phyloP scores from a whole-genome alignment of 2,797 vertebrate species.

The Falco rusticolus region DNA sequence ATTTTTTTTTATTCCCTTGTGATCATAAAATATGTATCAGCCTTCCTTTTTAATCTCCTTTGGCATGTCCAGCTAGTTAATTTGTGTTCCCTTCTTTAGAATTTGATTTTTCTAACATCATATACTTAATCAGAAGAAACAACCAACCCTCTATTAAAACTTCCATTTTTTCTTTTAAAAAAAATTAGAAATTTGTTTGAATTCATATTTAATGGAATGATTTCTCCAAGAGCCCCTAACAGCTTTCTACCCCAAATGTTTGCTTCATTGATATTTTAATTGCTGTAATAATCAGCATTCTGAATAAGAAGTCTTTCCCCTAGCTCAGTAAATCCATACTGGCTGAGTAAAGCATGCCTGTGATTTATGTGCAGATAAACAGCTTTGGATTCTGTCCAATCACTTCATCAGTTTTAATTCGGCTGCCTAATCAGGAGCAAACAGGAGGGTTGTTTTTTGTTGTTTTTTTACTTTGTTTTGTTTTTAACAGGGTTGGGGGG shows the following conservation, averaged over 20 bases:
- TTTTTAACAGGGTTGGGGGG: neutral
- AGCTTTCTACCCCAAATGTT: conserved; percentile 56
- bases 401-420: conserved; percentile 72
- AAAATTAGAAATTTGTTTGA: neutral
- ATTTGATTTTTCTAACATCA: conserved; percentile 6
- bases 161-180: neutral
- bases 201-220: conserved; percentile 38
- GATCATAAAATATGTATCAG: conserved; percentile 54
- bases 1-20: conserved; percentile 33
- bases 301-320: conserved; percentile 55
- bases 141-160: conserved; percentile 14
- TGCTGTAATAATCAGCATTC: conserved; percentile 71
- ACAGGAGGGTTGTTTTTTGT: conserved; percentile 42
- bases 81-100: conserved; percentile 18
- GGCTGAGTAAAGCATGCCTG: conserved; percentile 60
- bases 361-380: conserved; percentile 75
- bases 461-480: neutral
- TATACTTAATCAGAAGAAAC: neutral
- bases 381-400: conserved; percentile 70
- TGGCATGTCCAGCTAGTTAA: conserved; percentile 52
- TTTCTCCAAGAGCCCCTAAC: conserved; percentile 41
- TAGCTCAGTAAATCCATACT: conserved; percentile 48
- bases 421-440: conserved; percentile 70
- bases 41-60: conserved; percentile 47
- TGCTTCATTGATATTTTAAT: conserved; percentile 69